Percentiles rank a stretch among this genome's conserved stretches.
These are phyloP conservation scores for Brassicogethes aeneus DNA, from an alignment of 2,888 invertebrate species.

Conservation along the genomic window DNA sequence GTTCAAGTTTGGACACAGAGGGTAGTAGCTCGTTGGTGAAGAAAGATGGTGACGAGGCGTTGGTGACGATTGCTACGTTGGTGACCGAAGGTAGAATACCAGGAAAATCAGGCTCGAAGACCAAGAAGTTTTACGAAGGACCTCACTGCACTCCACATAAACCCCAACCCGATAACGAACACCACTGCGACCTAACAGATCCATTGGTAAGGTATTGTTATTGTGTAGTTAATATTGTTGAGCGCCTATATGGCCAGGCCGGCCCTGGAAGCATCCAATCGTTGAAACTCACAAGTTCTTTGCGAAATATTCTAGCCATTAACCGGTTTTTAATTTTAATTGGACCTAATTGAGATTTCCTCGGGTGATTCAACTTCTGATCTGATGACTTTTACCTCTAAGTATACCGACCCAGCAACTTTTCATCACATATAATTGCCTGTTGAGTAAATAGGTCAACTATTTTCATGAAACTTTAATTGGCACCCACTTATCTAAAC, in stretches of 20 bases:
- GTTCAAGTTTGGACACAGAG: constrained; percentile 32
- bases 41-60: constrained; percentile 33
- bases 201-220: constrained; percentile 45
- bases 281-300: no score
- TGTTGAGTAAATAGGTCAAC: no score
- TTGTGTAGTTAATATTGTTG: constrained; percentile 1
- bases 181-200: constrained; percentile 44
- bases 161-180: constrained; percentile 39
- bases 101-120: constrained; percentile 33
- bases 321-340: no score
- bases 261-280: neutral
- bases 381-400: no score
- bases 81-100: constrained; percentile 41
- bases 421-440: no score
- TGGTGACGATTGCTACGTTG: constrained; percentile 37
- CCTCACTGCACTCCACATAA: constrained; percentile 51
- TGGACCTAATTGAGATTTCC: no score
- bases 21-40: constrained; percentile 17
- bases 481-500: no score
- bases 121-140: constrained; percentile 56
- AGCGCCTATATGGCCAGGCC: neutral
- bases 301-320: no score
- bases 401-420: no score
- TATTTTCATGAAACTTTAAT: no score
- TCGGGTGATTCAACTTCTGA: no score